Base-by-base conservation (phyloP, 2,888 invertebrate genomes). In the Papilio gigon region DNA sequence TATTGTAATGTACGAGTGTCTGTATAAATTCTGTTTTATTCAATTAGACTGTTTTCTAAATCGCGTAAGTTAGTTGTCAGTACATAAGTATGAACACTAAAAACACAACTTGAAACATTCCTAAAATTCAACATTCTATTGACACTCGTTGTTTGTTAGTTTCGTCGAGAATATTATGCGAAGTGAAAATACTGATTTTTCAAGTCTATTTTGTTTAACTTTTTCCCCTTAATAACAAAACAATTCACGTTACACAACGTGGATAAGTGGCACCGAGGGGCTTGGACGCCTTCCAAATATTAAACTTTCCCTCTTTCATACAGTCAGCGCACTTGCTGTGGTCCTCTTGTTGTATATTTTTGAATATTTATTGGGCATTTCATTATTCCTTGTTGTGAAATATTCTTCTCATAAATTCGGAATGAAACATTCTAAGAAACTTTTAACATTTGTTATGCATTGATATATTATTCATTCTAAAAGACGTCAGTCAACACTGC, bases 291-390 rank as follows among this genome's bases (percentile, higher is more conserved):
- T 40, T 68, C 68, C 68, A 68, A 68, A 65, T 68, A 40, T 59
- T 64, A 59, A 68, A 68, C 68, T 68, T 68, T 68, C 64, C 22
- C 68, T 60, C 68, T 60, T 60, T 53, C 59, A 60, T 68, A 59
- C 20, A 60, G 64, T 64, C 37, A 35, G 35, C 44, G 59, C 25
- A 44, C 44, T 63, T 30, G 68, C 20, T 47, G 59, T 25, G 58
- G 63, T 68, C 30, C 47, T 30, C 53, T 67, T 67, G 30, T 50
- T 59, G 67, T 62, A 62, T 62, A 62, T 67, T 68, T 68, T 58
- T 68, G 44, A 68, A 68, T 63, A 68, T 58, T 63, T 68, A 58
- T 56, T 42, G 44, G 47, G 30, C 40, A 25, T 60, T 59, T 59
- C 42, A 58, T 47, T 65, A 44, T 59, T 44, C 22, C 20, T 33